These are phyloP conservation scores for Synergus umbraculus DNA, from an alignment of 2,888 invertebrate species.

Conservation along the genomic window DNA sequence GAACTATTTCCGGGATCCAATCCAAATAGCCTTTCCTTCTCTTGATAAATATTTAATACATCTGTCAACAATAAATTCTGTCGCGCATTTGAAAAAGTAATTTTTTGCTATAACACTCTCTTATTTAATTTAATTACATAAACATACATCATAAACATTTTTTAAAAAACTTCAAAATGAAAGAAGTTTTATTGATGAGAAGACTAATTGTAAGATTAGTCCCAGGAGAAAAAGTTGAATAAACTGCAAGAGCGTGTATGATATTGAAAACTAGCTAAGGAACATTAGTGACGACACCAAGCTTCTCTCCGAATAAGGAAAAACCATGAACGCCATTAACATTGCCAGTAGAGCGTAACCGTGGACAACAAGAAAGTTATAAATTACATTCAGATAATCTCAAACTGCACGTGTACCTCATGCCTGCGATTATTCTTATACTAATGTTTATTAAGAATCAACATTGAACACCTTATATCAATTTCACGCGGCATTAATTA, in stretches of 20 bases:
- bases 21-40: slow-evolving; percentile 2
- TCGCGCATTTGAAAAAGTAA: not conserved
- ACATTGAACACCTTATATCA: not conserved
- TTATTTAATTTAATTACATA: not conserved
- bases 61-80: slow-evolving; percentile 26
- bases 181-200: not conserved
- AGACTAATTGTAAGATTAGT: not conserved
- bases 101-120: not conserved
- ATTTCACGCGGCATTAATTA: not conserved
- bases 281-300: slow-evolving; percentile 29
- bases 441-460: not conserved
- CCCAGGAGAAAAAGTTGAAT: slow-evolving; percentile 11
- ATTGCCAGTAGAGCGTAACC: slow-evolving; percentile 58
- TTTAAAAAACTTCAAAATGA: not conserved
- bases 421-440: not conserved
- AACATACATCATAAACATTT: not conserved
- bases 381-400: slow-evolving; percentile 7
- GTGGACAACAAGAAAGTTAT: slow-evolving; percentile 59
- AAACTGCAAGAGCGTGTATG: not conserved
- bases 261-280: slow-evolving; percentile 9
- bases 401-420: not conserved
- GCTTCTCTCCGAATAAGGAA: slow-evolving; percentile 52
- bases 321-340: slow-evolving; percentile 55
- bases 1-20: slow-evolving; percentile 17
- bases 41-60: slow-evolving; percentile 6